These are phyloP conservation scores for Nibea albiflora DNA, from an alignment of 2,113 vertebrate species.

Conservation along the genomic window DNA sequence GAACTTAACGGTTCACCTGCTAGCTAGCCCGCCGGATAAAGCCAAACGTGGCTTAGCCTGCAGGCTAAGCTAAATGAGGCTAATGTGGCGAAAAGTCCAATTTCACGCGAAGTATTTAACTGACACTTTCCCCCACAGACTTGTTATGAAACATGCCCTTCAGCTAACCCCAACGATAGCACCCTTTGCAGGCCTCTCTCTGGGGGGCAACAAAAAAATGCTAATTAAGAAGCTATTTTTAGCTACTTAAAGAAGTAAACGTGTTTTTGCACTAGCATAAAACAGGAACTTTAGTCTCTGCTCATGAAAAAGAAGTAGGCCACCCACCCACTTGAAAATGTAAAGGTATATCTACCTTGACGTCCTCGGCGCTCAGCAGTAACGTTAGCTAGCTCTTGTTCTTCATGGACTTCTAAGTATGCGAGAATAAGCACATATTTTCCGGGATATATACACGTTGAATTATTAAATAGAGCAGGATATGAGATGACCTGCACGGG, in stretches of 20 bases:
- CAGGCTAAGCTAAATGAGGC: slow-evolving; percentile 47
- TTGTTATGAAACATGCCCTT: slow-evolving; percentile 48
- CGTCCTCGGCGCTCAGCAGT: neutral
- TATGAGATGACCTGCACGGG: slow-evolving; percentile 67
- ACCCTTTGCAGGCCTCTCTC: neutral
- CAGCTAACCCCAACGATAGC: slow-evolving; percentile 33
- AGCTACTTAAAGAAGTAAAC: neutral
- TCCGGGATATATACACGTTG: slow-evolving; percentile 64
- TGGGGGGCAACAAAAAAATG: neutral
- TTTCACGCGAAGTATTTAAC: slow-evolving; percentile 40
- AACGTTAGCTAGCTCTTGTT: neutral
- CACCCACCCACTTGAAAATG: neutral
- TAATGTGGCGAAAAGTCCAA: slow-evolving; percentile 44
- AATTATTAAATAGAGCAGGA: slow-evolving; percentile 75
- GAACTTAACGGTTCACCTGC: neutral
- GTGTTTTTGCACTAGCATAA: neutral
- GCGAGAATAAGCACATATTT: slow-evolving; percentile 58
- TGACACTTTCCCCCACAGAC: slow-evolving; percentile 25
- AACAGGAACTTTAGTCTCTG: neutral
- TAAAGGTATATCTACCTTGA: neutral
- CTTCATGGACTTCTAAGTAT: slow-evolving; percentile 25
- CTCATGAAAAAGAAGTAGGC: neutral
- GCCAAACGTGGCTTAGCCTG: slow-evolving; percentile 42
- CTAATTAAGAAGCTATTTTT: slow-evolving; percentile 28
- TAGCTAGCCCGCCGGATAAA: slow-evolving; percentile 36